Evolutionary conservation across 2,113 vertebrate species (phyloP).

Genomic region (Rhadina sibilatrix): DNA sequence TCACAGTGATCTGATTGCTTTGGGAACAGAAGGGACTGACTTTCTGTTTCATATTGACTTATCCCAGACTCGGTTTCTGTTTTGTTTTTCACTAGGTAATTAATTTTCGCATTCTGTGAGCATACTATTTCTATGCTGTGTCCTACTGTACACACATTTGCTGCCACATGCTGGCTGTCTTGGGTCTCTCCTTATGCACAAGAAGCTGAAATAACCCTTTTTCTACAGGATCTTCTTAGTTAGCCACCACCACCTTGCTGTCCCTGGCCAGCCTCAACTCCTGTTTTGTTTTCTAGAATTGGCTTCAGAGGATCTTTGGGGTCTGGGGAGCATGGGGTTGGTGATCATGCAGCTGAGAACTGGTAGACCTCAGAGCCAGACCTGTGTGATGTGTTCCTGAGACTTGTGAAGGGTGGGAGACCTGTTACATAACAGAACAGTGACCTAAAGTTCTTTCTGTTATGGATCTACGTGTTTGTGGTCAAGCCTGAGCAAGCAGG

Average conservation of each 20-base stretch:
- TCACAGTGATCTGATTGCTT: not conserved
- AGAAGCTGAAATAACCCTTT: not conserved
- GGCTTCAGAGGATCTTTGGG: not conserved
- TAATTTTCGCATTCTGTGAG: not conserved
- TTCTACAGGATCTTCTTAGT: not conserved
- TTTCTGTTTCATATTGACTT: not conserved
- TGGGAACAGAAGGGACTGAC: not conserved
- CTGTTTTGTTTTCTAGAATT: not conserved
- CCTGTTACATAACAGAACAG: not conserved
- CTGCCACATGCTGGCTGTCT: not conserved
- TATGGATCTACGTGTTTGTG: not conserved
- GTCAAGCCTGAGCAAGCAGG: not conserved
- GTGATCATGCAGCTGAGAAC: not conserved
- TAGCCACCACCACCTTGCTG: not conserved
- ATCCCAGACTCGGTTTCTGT: not conserved
- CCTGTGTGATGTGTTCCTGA: not conserved
- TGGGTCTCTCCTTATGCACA: not conserved
- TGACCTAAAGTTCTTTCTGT: not conserved
- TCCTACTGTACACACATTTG: not conserved
- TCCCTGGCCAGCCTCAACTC: not conserved
- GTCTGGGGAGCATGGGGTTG: fast-evolving
- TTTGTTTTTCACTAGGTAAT: not conserved
- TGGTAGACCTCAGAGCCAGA: not conserved
- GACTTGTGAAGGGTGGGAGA: not conserved
- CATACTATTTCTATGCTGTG: not conserved